These are phyloP conservation scores for Subanguina moxae DNA, from an alignment of 1,140 invertebrate genomes.

Conservation along the genomic window DNA sequence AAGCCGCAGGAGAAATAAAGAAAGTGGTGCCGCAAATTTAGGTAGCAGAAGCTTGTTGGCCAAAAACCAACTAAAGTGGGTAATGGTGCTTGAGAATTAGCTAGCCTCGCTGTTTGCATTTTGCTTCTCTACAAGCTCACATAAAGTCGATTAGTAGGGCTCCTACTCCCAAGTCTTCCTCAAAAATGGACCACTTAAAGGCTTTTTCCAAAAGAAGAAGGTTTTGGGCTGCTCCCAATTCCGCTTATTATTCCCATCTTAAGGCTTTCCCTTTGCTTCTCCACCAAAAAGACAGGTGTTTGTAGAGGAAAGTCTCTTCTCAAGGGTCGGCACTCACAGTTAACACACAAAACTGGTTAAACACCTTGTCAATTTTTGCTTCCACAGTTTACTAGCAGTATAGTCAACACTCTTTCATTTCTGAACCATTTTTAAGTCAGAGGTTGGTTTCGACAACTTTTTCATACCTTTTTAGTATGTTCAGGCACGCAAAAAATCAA, in stretches of 20 bases:
- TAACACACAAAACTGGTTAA: not conserved
- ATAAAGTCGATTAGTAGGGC: constrained; percentile 1
- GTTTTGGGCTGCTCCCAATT: not conserved
- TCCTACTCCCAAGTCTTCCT: not conserved
- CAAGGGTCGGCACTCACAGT: not conserved
- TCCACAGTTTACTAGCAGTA: too few species aligned
- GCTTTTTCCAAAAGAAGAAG: not conserved
- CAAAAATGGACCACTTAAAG: not conserved
- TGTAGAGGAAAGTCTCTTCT: not conserved
- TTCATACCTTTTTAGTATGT: too few species aligned
- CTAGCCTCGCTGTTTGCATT: not conserved
- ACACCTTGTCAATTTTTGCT: not conserved
- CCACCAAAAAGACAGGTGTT: not conserved
- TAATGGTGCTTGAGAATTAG: not conserved
- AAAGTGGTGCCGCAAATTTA: too few species aligned
- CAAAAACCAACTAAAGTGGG: not conserved
- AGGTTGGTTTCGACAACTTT: too few species aligned
- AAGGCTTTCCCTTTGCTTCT: not conserved
- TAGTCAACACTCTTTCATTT: too few species aligned
- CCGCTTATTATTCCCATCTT: not conserved
- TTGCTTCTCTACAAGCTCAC: not conserved
- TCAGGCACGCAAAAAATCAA: too few species aligned
- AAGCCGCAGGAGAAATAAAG: too few species aligned
- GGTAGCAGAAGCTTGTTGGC: not conserved
- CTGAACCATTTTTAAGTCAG: too few species aligned